Evolutionary conservation across 2,888 invertebrate species (phyloP).

Genomic region (Helobdella robusta): DNA sequence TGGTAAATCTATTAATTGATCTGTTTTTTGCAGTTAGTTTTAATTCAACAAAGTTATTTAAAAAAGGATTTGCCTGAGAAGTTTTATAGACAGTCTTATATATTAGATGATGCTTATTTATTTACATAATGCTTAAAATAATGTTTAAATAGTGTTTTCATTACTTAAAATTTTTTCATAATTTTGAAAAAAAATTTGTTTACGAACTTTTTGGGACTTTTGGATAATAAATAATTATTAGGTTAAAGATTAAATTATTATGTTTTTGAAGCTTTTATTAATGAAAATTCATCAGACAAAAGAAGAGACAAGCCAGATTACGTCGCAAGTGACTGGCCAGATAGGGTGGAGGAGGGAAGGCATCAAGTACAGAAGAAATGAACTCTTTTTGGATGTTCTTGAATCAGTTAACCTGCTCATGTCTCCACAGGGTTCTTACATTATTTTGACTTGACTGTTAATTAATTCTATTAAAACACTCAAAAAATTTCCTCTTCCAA

Average conservation of each 20-base stretch:
- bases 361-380: conserved; percentile 95
- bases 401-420: conserved; percentile 97
- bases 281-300: conserved; percentile 64
- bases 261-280: neutral
- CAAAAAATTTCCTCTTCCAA: neutral
- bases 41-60: too few relatives aligned
- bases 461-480: neutral
- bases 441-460: neutral
- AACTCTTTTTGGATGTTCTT: conserved; percentile 92
- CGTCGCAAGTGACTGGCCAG: conserved; percentile 90
- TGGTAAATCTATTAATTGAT: too few relatives aligned
- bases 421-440: conserved; percentile 80
- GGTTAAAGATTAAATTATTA: neutral
- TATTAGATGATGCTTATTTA: too few relatives aligned
- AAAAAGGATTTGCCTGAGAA: too few relatives aligned
- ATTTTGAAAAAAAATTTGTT: too few relatives aligned
- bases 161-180: too few relatives aligned
- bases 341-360: conserved; percentile 99
- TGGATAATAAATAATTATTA: too few relatives aligned
- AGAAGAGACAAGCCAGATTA: conserved; percentile 98
- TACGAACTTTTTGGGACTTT: too few relatives aligned
- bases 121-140: too few relatives aligned
- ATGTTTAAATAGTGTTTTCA: too few relatives aligned
- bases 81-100: too few relatives aligned
- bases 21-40: too few relatives aligned